Base-by-base conservation (phyloP, 2,113 vertebrate genomes). In the Oostethus manadensis region DNA sequence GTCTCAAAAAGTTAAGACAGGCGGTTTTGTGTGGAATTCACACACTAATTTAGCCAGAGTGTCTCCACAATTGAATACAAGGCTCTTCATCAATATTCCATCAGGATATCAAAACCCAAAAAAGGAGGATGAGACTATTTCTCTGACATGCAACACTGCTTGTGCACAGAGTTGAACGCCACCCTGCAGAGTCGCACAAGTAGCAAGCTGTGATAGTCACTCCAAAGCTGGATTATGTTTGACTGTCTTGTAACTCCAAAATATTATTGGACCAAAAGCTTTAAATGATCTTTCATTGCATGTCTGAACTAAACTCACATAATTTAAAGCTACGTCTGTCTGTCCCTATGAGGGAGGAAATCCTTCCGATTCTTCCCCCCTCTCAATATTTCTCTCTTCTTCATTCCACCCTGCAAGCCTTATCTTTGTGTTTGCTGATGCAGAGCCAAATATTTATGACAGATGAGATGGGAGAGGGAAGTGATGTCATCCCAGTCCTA, bases 401-500 rank as follows among this genome's bases (percentile, higher is more conserved):
- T 66, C 76, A 58, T 70, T 68, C 69, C 73, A 11, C 42, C 74
- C 33, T 10, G 35, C 46, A 10, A 10, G 9, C 0, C 58, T 88
- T 92, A 77, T 89, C 88, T 87, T 60, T 42, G 54, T 60, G 55
- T 78, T 87, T 80, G 88, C 82, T 70, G 77, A 82, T 61, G 78
- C 76, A 66, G 70, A 82, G 81, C 86, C 86, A 84, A 80, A 77
- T 85, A 82, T 93, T 93, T 88, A 81, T 89, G 84, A 89, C 73
- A 86, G 82, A 89, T 88, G 72, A 67, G 74, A 77, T 77, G 79
- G 85, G 79, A 79, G 63, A 64, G 66, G 71, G 73, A 84, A 84
- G 84, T 91, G 89, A 91, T 90, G 84, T 92, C 88, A 90, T 80
- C 71, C 81, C 44, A 10, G 45, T 67, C 75, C 81, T 92, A 88